Evolutionary conservation across 2,888 invertebrate genomes (phyloP).

Genomic region (Nephrotoma flavescens): DNA sequence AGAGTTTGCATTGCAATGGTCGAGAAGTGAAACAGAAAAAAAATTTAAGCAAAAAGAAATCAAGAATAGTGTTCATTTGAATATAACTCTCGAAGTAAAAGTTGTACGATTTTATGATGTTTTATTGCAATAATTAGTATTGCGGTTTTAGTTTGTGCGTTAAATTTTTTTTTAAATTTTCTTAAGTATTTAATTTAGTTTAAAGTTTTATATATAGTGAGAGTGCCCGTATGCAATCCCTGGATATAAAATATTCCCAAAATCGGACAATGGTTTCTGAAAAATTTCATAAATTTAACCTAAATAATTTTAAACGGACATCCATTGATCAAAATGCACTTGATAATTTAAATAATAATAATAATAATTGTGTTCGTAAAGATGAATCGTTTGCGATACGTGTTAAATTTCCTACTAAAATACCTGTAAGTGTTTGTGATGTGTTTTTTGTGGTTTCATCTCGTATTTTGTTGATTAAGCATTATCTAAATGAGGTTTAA

Average conservation of each 20-base stretch:
- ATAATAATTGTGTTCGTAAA: constrained; percentile 24
- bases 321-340: background rate
- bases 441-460: constrained; percentile 4
- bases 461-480: background rate
- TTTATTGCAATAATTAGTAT: background rate
- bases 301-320: background rate
- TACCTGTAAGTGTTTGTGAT: constrained; percentile 47
- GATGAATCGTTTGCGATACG: constrained; percentile 67
- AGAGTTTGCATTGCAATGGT: background rate
- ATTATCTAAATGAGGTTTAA: background rate
- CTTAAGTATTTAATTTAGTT: background rate
- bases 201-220: background rate
- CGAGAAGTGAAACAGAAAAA: background rate
- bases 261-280: background rate
- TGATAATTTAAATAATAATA: background rate
- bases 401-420: constrained; percentile 63
- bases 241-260: background rate
- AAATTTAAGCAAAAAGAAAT: background rate
- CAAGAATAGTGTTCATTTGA: background rate
- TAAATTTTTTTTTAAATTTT: background rate
- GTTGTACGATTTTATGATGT: background rate
- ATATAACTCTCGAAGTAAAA: background rate
- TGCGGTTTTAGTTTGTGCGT: background rate
- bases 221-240: background rate
- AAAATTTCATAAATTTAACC: background rate